These are phyloP conservation scores for Heliconius charithonia DNA, from an alignment of 2,888 invertebrate species.

Conservation along the genomic window DNA sequence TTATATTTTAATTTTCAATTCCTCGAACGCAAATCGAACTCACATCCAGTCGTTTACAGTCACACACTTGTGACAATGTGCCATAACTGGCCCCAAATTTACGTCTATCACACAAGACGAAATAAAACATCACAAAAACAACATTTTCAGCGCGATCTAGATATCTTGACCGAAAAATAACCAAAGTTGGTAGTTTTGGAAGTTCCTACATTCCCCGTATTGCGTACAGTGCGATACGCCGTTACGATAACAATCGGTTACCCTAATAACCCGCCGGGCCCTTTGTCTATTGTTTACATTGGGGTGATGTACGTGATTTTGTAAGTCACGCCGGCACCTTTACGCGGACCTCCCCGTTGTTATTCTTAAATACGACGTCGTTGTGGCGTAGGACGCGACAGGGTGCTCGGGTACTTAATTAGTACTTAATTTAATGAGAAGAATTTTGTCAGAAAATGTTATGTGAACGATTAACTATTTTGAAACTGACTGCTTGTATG, in stretches of 20 bases:
- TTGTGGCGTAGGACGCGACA: constrained; percentile 60
- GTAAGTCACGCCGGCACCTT: constrained; percentile 80
- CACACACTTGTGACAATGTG: too few species aligned
- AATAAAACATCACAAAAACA: not conserved
- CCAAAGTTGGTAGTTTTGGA: constrained; percentile 44
- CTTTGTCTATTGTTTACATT: constrained; percentile 83
- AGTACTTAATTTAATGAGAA: constrained; percentile 13
- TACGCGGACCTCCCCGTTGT: constrained; percentile 78
- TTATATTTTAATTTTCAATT: too few species aligned
- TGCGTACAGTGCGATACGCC: constrained; percentile 54
- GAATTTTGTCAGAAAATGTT: constrained; percentile 11
- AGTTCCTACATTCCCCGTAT: constrained; percentile 56
- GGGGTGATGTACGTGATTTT: constrained; percentile 79
- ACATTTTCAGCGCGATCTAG: constrained; percentile 52
- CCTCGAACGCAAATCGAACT: too few species aligned
- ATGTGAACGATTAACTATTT: constrained; percentile 22
- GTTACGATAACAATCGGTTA: constrained; percentile 66
- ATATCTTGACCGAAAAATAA: constrained; percentile 67
- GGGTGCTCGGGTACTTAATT: constrained; percentile 53
- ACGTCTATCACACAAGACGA: not conserved
- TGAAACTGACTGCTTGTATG: not conserved
- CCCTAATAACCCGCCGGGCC: constrained; percentile 73
- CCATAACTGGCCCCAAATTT: too few species aligned
- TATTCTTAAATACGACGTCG: constrained; percentile 73
- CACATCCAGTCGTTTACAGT: too few species aligned